phyloP scores from a whole-genome alignment of 2,797 vertebrate species.

The Eremophila alpestris region DNA sequence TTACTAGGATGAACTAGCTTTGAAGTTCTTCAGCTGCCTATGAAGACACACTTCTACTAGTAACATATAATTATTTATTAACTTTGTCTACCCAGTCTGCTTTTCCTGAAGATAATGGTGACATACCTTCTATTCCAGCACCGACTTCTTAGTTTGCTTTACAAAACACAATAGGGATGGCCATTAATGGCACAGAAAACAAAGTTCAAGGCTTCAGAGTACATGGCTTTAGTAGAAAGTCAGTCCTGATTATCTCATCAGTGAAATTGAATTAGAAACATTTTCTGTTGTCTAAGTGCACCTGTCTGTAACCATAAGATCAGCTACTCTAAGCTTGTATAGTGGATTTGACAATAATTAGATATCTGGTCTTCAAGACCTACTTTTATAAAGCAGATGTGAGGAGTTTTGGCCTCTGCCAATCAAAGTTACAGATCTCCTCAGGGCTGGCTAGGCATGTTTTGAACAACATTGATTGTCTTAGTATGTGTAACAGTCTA shows the following conservation, averaged over 20 bases:
- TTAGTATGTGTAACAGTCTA: not conserved
- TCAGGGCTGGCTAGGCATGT: not conserved
- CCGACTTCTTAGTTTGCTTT: not conserved
- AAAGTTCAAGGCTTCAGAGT: not conserved
- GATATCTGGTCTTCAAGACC: constrained; percentile 13
- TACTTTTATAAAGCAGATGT: not conserved
- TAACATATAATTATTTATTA: not conserved
- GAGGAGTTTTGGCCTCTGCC: not conserved
- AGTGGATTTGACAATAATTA: constrained; percentile 57
- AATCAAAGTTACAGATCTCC: not conserved
- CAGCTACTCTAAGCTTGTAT: not conserved
- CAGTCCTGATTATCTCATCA: constrained; percentile 11
- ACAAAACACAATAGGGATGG: not conserved
- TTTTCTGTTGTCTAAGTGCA: constrained; percentile 43
- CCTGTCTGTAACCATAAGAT: constrained; percentile 35
- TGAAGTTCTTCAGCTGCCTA: not conserved
- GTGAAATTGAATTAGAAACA: constrained; percentile 31
- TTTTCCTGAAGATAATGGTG: not conserved
- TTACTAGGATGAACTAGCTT: not conserved
- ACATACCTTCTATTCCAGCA: not conserved
- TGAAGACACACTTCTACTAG: not conserved
- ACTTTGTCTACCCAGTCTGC: not conserved
- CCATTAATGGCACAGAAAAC: not conserved
- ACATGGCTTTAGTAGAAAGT: not conserved
- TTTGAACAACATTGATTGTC: not conserved